phyloP scores from a whole-genome alignment of 2,888 invertebrate genomes.

The Stenodera caucasica region DNA sequence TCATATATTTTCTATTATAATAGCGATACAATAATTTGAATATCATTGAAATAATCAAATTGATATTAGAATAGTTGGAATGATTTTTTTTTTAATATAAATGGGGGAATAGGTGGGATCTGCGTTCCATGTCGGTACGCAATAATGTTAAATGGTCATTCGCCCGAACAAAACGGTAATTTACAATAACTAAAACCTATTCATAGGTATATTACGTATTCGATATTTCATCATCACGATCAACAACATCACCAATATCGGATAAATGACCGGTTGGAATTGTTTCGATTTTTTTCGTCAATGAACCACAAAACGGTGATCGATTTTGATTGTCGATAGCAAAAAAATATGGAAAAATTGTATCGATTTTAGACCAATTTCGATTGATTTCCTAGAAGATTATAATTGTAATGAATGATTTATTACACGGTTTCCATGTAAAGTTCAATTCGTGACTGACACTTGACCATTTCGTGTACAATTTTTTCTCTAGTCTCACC shows the following conservation, averaged over 20 bases:
- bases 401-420: neutral
- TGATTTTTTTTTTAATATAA: conserved; percentile 21
- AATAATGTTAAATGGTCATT: conserved; percentile 42
- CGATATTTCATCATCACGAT: neutral
- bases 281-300: no score
- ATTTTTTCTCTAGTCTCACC: neutral
- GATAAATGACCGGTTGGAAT: no score
- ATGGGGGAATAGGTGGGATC: conserved; percentile 10
- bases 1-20: no score
- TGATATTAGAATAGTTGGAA: no score
- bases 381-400: neutral
- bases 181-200: conserved; percentile 23
- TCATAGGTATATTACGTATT: neutral
- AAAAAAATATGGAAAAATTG: no score
- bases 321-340: no score
- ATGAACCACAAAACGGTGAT: no score
- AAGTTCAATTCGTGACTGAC: conserved; percentile 6
- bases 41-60: conserved; percentile 20
- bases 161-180: conserved; percentile 39
- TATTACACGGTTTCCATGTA: conserved; percentile 1
- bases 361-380: no score
- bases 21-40: conserved; percentile 15
- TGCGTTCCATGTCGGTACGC: conserved; percentile 36
- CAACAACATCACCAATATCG: no score
- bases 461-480: conserved; percentile 4